These are phyloP conservation scores for Phania funesta DNA, from an alignment of 2,888 invertebrate genomes.

Conservation along the genomic window DNA sequence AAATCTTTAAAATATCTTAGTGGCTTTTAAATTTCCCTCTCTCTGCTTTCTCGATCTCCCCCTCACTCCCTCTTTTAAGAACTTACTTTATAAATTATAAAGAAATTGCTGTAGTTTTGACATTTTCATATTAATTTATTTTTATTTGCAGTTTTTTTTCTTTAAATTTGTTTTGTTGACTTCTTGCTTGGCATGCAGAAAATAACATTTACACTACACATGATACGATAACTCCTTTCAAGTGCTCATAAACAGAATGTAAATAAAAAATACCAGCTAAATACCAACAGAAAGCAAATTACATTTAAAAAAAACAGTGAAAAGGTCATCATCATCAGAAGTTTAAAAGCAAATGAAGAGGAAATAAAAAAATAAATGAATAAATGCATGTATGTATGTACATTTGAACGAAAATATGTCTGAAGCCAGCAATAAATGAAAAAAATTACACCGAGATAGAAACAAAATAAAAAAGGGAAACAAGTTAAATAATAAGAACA, in stretches of 20 bases:
- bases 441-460: background rate
- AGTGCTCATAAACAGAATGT: constrained; percentile 40
- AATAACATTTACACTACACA: constrained; percentile 41
- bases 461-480: constrained; percentile 19
- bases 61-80: background rate
- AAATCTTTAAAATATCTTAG: constrained; percentile 34
- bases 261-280: constrained; percentile 50
- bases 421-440: constrained; percentile 4
- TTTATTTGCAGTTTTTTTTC: constrained; percentile 15
- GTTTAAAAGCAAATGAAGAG: constrained; percentile 59
- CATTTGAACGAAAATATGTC: constrained; percentile 37
- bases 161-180: constrained; percentile 26
- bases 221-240: constrained; percentile 28
- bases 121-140: constrained; percentile 42
- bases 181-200: constrained; percentile 12
- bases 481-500: constrained; percentile 54
- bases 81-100: constrained; percentile 51
- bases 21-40: background rate
- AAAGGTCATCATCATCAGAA: constrained; percentile 60
- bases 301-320: constrained; percentile 8
- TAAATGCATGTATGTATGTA: constrained; percentile 19
- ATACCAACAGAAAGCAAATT: constrained; percentile 6
- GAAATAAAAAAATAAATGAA: constrained; percentile 58
- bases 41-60: background rate
- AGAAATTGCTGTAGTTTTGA: constrained; percentile 48